Base-by-base conservation (phyloP, 1,140 invertebrate species). In the Ctenoplectra terminalis region DNA sequence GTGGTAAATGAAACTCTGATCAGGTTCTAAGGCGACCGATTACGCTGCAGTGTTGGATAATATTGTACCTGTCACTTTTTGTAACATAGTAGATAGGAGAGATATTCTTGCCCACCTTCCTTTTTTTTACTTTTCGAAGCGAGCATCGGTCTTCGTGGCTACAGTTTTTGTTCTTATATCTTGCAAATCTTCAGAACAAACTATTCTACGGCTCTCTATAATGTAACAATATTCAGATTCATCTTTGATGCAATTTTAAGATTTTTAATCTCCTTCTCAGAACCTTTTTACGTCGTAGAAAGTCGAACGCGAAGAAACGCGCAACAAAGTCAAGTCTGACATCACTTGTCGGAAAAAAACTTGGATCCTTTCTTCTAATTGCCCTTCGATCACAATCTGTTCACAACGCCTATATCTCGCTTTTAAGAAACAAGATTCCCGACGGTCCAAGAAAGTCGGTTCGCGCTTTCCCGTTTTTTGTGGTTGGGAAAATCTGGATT, bases 381-480 rank as follows among this genome's bases (percentile, higher is more conserved):
- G 20, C 50, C 4, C 40, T 9, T 61, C 17, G 13, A 31, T 60
- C 7, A 1, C 4, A 23, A n/a, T 37, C 7, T 13, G 20, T 1
- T 20, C 20, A 6, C 20, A 11, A 61, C 31, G 0, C 34, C 31
- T 37, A 11, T 9, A 3, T 37, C 9, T 9, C 11, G 31, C 4
- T 9, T 23, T 7, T 23, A 43, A 46, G 29, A 46, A 46, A 1
- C 17, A 11, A 23, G 5, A 67, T 34, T 0, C 26, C 2, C 54
- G 3, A 3, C n/a, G 70, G 23, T 11, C 29, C 31, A 77, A n/a
- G 61, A 77, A 77, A 77, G 74, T 26, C 52, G 8, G 29, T 13
- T 40, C 15, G 15, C 70, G 61, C 75, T 77, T 80, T 80, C 77
- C 77, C n/a, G 34, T 9, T 80, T 73, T 52, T 61, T 80, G 1